Base-by-base conservation (phyloP, 2,888 invertebrate genomes). In the Epirrita christyi region DNA sequence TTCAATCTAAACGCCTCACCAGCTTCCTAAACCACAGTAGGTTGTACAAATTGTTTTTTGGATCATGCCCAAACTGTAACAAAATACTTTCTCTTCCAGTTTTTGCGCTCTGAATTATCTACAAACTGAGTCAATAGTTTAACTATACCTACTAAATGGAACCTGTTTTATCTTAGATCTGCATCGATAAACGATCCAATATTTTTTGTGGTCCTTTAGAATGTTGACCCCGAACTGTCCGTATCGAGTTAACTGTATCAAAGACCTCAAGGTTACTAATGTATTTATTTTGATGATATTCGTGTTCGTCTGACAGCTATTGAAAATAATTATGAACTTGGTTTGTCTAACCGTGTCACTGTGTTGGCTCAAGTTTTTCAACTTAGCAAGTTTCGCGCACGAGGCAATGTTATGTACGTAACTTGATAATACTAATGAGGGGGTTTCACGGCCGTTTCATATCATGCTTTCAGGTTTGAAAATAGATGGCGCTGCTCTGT, bases 221-320 rank as follows among this genome's bases (percentile, higher is more conserved):
- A 60, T 66, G 38, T 64, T 64, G 66, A 66, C 59, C 67, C 48
- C 64, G 49, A 3, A 21, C 21, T 4, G 21, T 4, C 2, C 21
- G 21, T 57, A 58, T 50, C 37, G 56, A 47, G 43, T 45, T 64
- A 66, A 64, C 66, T 66, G 67, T 67, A 56, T 42, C 41, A 48
- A 40, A 57, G 63, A 63, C 51, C 58, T 64, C 62, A 63, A 61
- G 62, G 65, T 62, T 55, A 59, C 29, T 28, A 41, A 46, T 14
- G 15, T 54, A 43, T 51, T 59, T 61, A 58, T 63, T 63, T 60
- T 58, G 51, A 61, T 9, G 52, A 45, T 58, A 28, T 36, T 49
- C 34, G 42, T 45, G n/a, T 10, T 7, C 27, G 34, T 21, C 21
- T 47, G 36, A 29, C 47, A 28, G 32, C 36, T 27, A n/a, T 34